Percentiles rank a stretch among this genome's conserved stretches.
Conservation (phyloP, 2,113 vertebrate genomes). For the Dolichallabes microphthalmus region DNA sequence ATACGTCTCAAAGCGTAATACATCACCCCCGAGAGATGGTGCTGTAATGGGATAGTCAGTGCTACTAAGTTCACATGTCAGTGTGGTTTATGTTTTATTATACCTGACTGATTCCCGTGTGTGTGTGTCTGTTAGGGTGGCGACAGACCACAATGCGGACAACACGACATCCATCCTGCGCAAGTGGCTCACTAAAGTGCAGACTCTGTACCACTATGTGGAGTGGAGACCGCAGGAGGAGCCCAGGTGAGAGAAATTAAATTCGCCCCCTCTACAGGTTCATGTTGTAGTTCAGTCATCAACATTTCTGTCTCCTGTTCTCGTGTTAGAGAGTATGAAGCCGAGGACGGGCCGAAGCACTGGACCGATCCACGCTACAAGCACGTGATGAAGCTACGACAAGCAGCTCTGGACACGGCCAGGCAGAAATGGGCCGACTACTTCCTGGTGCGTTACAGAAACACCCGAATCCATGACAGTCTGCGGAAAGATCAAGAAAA, state of each 20-base stretch:
- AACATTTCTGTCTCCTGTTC: slow-evolving; percentile 12
- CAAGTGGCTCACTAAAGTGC: slow-evolving; percentile 84
- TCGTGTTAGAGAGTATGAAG: slow-evolving; percentile 66
- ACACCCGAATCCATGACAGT: no score
- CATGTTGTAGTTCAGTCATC: no score
- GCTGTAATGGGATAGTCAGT: no score
- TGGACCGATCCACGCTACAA: slow-evolving; percentile 84
- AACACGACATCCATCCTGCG: slow-evolving; percentile 81
- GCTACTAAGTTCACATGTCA: no score
- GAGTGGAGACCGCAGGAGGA: slow-evolving; percentile 87
- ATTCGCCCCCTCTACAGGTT: neutral
- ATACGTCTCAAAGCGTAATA: no score
- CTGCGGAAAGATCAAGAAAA: no score
- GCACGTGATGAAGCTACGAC: slow-evolving; percentile 87
- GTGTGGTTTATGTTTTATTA: no score
- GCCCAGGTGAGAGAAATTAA: slow-evolving; percentile 69
- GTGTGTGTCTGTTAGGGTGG: slow-evolving; percentile 74
- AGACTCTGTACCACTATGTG: slow-evolving; percentile 84
- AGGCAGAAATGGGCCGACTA: slow-evolving; percentile 90
- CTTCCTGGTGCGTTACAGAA: slow-evolving; percentile 76
- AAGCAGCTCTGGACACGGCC: slow-evolving; percentile 81
- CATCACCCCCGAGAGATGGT: no score
- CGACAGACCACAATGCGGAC: slow-evolving; percentile 87
- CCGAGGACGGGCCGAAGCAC: slow-evolving; percentile 84
- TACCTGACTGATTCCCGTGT: neutral